Base-by-base conservation (phyloP, 2,888 invertebrate species). In the Eupithecia abbreviata region DNA sequence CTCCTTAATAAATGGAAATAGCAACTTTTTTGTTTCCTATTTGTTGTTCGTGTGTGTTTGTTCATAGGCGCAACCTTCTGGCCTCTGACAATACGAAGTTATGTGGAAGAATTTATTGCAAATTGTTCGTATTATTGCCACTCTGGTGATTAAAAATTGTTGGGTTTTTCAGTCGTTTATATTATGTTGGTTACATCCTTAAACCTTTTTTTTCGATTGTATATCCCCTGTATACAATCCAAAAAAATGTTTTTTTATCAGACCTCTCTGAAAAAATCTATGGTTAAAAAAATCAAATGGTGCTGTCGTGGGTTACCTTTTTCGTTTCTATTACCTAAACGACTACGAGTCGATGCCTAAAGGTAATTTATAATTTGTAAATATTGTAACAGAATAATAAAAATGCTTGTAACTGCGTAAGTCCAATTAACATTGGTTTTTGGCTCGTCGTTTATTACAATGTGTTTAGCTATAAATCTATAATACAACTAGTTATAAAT, bases 41-140 rank as follows among this genome's bases (percentile, higher is more conserved):
- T 30, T 42, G 13, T 66, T 66, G 42, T 42, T 42, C 66, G 66
- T 42, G 42, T 66, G 66, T 0, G 66, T 42, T 42, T 0, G 10
- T 15, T 7, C 18, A 5, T 66, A 66, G 66, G 66, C 66, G 42
- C 66, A 66, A 66, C 42, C 75, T 74, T 76, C 78, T 74, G 77
- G 78, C 74, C 72, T 77, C 78, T 81, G 80, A 80, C 80, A 82
- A 80, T 80, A 76, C 78, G 79, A 79, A 78, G 74, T 77, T 80
- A 79, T 81, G 73, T 74, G 71, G 65, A 75, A 69, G 74, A 83
- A 82, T 82, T 78, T 81, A 82, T 82, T 73, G 80, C 77, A 78
- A 80, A 81, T 80, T 81, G 73, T 82, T 81, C 81, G 76, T 77
- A 72, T 74, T 78, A 70, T 74, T 76, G 70, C 73, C 70, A 47